These are phyloP conservation scores for Lasioglossum calceatum DNA, from an alignment of 2,888 invertebrate genomes.

Conservation along the genomic window DNA sequence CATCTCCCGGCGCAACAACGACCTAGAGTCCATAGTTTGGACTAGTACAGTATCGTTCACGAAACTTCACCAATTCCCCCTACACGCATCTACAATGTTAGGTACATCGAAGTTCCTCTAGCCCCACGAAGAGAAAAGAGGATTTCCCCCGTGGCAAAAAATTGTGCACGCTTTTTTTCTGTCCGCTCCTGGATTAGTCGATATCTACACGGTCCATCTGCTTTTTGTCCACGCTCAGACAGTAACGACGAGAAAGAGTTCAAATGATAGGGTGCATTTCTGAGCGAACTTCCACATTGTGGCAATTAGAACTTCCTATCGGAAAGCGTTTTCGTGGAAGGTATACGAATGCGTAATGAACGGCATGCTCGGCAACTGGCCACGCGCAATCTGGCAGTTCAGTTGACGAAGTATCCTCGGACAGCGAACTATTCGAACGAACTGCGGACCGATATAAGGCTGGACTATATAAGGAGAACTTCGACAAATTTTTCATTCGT, in stretches of 20 bases:
- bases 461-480: not conserved
- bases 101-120: not conserved
- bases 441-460: not conserved
- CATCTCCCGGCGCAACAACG: not conserved
- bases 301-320: not conserved
- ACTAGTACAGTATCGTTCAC: not conserved
- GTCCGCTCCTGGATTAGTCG: not conserved
- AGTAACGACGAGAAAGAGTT: not conserved
- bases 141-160: not conserved
- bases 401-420: conserved; percentile 6
- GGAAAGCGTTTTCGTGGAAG: not conserved
- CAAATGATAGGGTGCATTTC: not conserved
- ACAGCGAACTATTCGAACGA: not conserved
- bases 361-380: conserved; percentile 11
- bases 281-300: not conserved
- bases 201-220: not conserved
- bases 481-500: not conserved
- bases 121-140: not conserved
- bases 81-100: not conserved
- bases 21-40: not conserved
- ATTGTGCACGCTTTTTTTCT: not conserved
- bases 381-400: conserved; percentile 2
- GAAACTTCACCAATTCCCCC: not conserved
- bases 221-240: too few species aligned
- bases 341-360: conserved; percentile 44